These are phyloP conservation scores for Vollenhovia emeryi DNA, from an alignment of 1,140 invertebrate species.

Conservation along the genomic window DNA sequence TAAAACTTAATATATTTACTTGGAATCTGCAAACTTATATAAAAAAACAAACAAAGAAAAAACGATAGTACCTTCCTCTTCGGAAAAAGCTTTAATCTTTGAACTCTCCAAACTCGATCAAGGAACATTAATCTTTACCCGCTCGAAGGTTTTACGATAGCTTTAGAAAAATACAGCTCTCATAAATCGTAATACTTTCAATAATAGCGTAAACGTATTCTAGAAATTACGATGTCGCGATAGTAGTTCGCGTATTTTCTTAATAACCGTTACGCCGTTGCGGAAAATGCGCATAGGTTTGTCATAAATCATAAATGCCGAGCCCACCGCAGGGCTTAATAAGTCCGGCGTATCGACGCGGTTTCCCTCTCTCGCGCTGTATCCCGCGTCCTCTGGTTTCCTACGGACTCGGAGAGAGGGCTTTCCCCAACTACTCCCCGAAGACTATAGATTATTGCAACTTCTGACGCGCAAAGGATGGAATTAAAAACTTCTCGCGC, in stretches of 20 bases:
- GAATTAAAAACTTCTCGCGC: slow-evolving; percentile 55
- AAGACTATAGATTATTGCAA: slow-evolving; percentile 61
- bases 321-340: slow-evolving; percentile 33
- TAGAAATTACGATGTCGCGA: background rate
- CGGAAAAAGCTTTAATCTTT: background rate
- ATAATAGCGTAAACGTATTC: background rate
- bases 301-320: slow-evolving; percentile 41
- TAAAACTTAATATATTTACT: slow-evolving; percentile 5
- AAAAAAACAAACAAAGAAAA: background rate
- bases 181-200: background rate
- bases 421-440: slow-evolving; percentile 52
- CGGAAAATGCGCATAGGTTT: slow-evolving; percentile 14
- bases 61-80: background rate
- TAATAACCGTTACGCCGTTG: slow-evolving; percentile 5
- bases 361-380: slow-evolving; percentile 43
- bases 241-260: background rate
- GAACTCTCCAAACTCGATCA: background rate
- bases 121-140: slow-evolving; percentile 3
- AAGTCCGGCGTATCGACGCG: slow-evolving; percentile 59
- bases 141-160: background rate
- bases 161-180: background rate
- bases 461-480: slow-evolving; percentile 45
- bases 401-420: slow-evolving; percentile 12
- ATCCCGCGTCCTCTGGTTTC: slow-evolving; percentile 27
- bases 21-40: background rate